Base-by-base conservation (phyloP, 2,888 invertebrate species). In the Latrodectus hesperus region DNA sequence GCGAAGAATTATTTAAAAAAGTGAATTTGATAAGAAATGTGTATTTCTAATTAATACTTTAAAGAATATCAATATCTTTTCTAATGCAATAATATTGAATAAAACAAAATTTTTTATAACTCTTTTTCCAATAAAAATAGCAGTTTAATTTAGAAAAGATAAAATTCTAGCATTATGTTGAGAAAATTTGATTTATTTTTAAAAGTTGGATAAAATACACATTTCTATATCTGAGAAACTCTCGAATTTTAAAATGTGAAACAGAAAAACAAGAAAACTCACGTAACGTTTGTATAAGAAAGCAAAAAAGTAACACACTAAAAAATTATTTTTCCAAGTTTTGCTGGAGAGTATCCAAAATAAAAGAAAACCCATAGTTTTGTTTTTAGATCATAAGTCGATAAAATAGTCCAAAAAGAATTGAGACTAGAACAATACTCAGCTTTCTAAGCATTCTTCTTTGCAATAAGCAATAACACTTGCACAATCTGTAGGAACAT, bases 261-360 rank as follows among this genome's bases (percentile, higher is more conserved):
- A n/a, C 5, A 60, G n/a, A 16, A 60, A 60, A 60, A n/a, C 12
- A 60, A 60, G 5, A 6, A n/a, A 10, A n/a, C 16, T 60, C n/a
- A n/a, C n/a, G 12, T 60, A 60, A 60, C 60, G 14, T 16, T 60
- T 60, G 16, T 60, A n/a, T 60, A n/a, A 60, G 60, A 60, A n/a
- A 60, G 10, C 16, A 60, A 16, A n/a, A n/a, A 60, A 14, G 10
- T 16, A 60, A 6, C 10, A 5, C n/a, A 60, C n/a, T 12, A 60
- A n/a, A 16, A 60, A 60, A 60, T 0, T 6, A 5, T 10, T 73
- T 82, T 26, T 68, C 65, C 14, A 74, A 74, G 65, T 74, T 81
- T 82, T 60, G 70, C 75, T 82, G 82, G 82, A 82, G 14, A 17
- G 60, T 17, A 55, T 82, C 82, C 82, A 82, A 82, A 75, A 68